phyloP scores from a whole-genome alignment of 2,888 invertebrate genomes.

The Drosophila ezoana region DNA sequence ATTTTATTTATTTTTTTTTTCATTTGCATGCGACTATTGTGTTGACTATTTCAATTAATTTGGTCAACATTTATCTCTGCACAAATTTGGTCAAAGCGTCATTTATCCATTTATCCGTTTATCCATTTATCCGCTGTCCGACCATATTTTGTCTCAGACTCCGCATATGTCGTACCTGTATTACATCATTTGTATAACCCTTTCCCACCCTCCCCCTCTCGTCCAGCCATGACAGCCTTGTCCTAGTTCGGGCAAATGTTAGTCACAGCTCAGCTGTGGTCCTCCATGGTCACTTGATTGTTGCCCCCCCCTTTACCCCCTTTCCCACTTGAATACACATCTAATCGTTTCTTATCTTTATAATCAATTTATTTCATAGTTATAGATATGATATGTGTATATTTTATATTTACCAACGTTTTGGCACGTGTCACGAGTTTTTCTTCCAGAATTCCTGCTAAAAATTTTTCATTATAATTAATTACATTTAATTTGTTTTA shows the following conservation, averaged over 20 bases:
- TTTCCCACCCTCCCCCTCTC: not conserved
- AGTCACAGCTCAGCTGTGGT: slow-evolving; percentile 14
- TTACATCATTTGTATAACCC: slow-evolving; percentile 9
- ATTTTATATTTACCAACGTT: slow-evolving; percentile 3
- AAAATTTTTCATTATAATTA: not conserved
- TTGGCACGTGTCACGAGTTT: slow-evolving; percentile 1
- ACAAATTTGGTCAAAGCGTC: slow-evolving; percentile 22
- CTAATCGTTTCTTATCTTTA: slow-evolving; percentile 29
- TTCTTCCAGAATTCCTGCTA: not conserved
- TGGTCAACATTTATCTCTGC: slow-evolving; percentile 9
- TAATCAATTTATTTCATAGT: slow-evolving; percentile 22
- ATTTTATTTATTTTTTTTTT: not conserved
- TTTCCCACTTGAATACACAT: not conserved
- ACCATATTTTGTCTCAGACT: slow-evolving; percentile 14
- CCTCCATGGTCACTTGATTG: not conserved
- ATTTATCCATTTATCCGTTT: not conserved
- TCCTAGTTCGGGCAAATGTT: slow-evolving; percentile 2
- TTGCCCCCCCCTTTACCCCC: not conserved
- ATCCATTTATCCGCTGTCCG: not conserved
- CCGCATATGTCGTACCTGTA: slow-evolving; percentile 4
- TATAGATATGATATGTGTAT: slow-evolving; percentile 18
- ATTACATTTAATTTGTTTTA: not conserved
- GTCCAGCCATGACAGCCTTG: slow-evolving; percentile 1
- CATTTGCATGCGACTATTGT: slow-evolving; percentile 29
- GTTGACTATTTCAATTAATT: slow-evolving; percentile 9